A percentile compares a stretch with the other conserved stretches of the same genome.
Conservation (phyloP, 2,888 invertebrate species). For the Tipula helvola region DNA sequence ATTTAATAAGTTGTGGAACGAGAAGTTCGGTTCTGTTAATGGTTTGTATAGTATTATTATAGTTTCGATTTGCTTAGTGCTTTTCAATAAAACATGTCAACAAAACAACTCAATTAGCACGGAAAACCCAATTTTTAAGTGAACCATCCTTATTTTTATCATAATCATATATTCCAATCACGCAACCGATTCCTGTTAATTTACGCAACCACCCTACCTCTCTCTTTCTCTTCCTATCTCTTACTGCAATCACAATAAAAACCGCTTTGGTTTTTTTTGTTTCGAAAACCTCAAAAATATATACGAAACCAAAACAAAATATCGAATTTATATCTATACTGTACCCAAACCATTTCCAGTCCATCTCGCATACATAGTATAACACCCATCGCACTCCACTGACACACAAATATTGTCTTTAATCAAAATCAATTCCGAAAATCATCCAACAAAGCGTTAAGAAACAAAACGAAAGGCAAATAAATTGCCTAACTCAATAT, state of each 20-base stretch:
- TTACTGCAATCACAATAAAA: not conserved
- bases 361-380: not conserved
- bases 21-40: no score
- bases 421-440: not conserved
- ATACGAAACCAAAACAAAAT: not conserved
- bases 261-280: not conserved
- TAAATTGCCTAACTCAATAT: constrained; percentile 4
- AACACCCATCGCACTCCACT: not conserved
- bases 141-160: no score
- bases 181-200: no score
- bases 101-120: no score
- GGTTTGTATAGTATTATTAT: no score
- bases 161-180: no score
- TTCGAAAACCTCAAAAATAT: not conserved
- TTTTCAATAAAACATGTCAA: no score
- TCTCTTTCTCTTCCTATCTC: no score
- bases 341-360: not conserved
- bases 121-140: no score
- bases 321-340: not conserved
- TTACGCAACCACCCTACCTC: no score
- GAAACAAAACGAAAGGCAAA: not conserved
- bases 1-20: no score
- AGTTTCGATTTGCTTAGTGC: no score
- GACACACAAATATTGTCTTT: not conserved
- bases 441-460: not conserved